Conservation (phyloP, 2,888 invertebrate species). For the Boloria selene region DNA sequence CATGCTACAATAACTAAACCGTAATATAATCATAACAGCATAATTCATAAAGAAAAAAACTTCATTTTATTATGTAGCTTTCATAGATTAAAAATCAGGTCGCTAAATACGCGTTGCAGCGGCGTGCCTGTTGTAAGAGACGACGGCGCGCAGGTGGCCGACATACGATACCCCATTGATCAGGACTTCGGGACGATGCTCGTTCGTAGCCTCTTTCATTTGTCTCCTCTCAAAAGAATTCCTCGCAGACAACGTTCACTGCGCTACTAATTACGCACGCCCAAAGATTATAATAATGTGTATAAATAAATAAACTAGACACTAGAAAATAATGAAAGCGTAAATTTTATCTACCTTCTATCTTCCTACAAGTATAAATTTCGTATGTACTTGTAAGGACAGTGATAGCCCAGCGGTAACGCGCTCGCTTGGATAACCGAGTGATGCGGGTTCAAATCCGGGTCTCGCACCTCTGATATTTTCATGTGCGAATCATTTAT, state of each 20-base stretch:
- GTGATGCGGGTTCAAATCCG: too few relatives aligned
- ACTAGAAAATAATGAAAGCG: too few relatives aligned
- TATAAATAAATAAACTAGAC: slow-evolving; percentile 6
- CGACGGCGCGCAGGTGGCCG: slow-evolving; percentile 74
- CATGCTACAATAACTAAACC: too few relatives aligned
- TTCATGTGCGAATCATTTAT: too few relatives aligned
- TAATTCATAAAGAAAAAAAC: background rate
- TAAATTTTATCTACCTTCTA: too few relatives aligned
- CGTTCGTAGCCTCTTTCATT: slow-evolving; percentile 63
- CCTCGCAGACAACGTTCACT: slow-evolving; percentile 75
- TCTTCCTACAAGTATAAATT: too few relatives aligned
- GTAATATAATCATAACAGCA: background rate
- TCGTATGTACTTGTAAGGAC: too few relatives aligned
- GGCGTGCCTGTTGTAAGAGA: slow-evolving; percentile 47
- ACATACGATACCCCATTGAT: slow-evolving; percentile 79
- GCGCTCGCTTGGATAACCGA: too few relatives aligned
- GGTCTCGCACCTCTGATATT: too few relatives aligned
- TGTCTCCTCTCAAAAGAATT: slow-evolving; percentile 77
- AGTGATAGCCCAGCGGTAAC: too few relatives aligned
- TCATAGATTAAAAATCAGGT: slow-evolving; percentile 11
- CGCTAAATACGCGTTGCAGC: slow-evolving; percentile 35
- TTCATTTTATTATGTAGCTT: background rate
- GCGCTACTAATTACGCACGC: slow-evolving; percentile 74
- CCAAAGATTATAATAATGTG: slow-evolving; percentile 61
- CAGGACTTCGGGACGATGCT: slow-evolving; percentile 58